phyloP scores from a whole-genome alignment of 1,140 invertebrate genomes.

The Tetragnatha versicolor region DNA sequence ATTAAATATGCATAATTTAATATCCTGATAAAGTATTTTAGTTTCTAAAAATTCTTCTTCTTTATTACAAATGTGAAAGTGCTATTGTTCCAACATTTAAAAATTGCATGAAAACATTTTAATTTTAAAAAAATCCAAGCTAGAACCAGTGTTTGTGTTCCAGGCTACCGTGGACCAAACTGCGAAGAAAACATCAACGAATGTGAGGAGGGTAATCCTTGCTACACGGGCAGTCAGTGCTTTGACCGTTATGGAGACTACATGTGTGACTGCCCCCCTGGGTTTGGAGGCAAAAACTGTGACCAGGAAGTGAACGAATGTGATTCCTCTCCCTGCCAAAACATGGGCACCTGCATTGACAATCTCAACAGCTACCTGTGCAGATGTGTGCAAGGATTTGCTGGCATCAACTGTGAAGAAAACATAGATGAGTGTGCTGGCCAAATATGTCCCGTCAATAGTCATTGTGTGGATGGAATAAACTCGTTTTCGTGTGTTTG shows the following conservation, averaged over 20 bases:
- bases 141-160: slow-evolving; percentile 45
- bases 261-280: slow-evolving; percentile 53
- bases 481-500: slow-evolving; percentile 89
- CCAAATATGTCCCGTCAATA: slow-evolving; percentile 90
- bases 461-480: slow-evolving; percentile 84
- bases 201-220: slow-evolving; percentile 86
- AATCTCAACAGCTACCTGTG: slow-evolving; percentile 91
- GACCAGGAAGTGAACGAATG: slow-evolving; percentile 79
- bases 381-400: slow-evolving; percentile 92
- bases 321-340: slow-evolving; percentile 87
- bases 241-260: slow-evolving; percentile 54
- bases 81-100: slow-evolving; percentile 69
- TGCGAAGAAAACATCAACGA: slow-evolving; percentile 91
- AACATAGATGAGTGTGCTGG: slow-evolving; percentile 97
- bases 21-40: no score
- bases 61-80: background rate
- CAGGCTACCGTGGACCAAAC: slow-evolving; percentile 83
- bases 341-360: slow-evolving; percentile 89
- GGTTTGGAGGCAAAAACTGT: slow-evolving; percentile 84
- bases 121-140: no score
- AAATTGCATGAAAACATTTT: slow-evolving; percentile 62
- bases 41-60: no score
- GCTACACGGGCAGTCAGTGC: slow-evolving; percentile 74
- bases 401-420: slow-evolving; percentile 90
- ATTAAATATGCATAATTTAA: no score